These are phyloP conservation scores for Acanthoscelides obtectus DNA, from an alignment of 2,888 invertebrate genomes.

Conservation along the genomic window DNA sequence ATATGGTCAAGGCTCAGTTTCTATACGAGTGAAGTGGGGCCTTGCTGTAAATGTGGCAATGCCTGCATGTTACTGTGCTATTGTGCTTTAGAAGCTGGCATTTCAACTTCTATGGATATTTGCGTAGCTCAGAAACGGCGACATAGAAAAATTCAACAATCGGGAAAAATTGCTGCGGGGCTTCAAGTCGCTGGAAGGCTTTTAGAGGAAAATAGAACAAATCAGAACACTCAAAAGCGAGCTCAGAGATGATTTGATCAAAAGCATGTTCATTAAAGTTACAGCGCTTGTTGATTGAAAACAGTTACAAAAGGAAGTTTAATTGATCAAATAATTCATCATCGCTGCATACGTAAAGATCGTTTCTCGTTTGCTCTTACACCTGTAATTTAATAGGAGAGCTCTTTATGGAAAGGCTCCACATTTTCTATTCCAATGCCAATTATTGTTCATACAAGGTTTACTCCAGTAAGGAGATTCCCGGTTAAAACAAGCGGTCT, in stretches of 20 bases:
- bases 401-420: too few relatives aligned
- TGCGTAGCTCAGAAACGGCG: not conserved
- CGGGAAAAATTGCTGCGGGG: not conserved
- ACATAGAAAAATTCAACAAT: not conserved
- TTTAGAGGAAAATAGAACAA: not conserved
- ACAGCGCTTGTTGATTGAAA: not conserved
- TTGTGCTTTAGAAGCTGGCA: not conserved
- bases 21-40: not conserved
- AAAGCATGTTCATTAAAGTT: not conserved
- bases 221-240: not conserved
- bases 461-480: too few relatives aligned
- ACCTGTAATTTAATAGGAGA: too few relatives aligned
- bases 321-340: not conserved
- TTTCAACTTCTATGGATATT: not conserved
- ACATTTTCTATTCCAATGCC: too few relatives aligned
- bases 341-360: too few relatives aligned
- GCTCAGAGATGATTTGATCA: not conserved
- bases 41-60: not conserved
- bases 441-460: too few relatives aligned
- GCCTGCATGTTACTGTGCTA: not conserved
- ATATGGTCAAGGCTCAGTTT: too few relatives aligned
- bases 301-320: not conserved
- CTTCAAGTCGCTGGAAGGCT: not conserved
- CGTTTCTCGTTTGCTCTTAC: too few relatives aligned
- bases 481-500: too few relatives aligned